Evolutionary conservation across 1,140 invertebrate genomes (phyloP).

Genomic region (Drosophila guanche): DNA sequence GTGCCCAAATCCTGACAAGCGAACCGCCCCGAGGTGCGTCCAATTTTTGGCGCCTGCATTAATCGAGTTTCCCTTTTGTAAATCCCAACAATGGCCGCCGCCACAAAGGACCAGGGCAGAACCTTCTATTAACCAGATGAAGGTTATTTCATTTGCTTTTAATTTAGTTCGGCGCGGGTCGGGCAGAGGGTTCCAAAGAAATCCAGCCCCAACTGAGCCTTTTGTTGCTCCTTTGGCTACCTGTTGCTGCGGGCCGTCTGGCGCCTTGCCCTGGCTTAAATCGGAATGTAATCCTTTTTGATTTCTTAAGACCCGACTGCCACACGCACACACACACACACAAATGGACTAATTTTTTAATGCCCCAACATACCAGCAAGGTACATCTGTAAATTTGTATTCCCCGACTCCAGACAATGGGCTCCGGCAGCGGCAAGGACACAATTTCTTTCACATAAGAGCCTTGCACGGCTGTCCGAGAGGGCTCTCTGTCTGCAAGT

Average conservation of each 20-base stretch:
- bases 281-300: constrained; percentile 64
- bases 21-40: constrained; percentile 34
- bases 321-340: constrained; percentile 15
- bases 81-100: constrained; percentile 46
- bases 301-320: constrained; percentile 59
- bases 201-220: constrained; percentile 23
- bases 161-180: constrained; percentile 54
- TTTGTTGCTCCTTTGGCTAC: constrained; percentile 50
- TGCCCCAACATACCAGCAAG: constrained; percentile 30
- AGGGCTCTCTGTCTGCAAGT: neutral
- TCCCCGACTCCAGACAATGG: constrained; percentile 10
- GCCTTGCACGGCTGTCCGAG: neutral
- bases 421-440: constrained; percentile 5
- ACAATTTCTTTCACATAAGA: constrained; percentile 26
- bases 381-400: neutral
- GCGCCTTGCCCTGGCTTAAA: constrained; percentile 23
- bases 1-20: constrained; percentile 28
- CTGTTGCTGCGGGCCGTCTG: constrained; percentile 55
- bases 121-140: constrained; percentile 64
- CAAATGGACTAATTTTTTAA: constrained; percentile 70
- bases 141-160: constrained; percentile 80
- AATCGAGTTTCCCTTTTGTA: constrained; percentile 35
- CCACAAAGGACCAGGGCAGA: constrained; percentile 47
- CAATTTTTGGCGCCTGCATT: constrained; percentile 46
- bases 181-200: neutral